A percentile compares a stretch with the other conserved stretches of the same genome.
Conservation (phyloP, 2,888 invertebrate genomes). For the Sipha maydis region DNA sequence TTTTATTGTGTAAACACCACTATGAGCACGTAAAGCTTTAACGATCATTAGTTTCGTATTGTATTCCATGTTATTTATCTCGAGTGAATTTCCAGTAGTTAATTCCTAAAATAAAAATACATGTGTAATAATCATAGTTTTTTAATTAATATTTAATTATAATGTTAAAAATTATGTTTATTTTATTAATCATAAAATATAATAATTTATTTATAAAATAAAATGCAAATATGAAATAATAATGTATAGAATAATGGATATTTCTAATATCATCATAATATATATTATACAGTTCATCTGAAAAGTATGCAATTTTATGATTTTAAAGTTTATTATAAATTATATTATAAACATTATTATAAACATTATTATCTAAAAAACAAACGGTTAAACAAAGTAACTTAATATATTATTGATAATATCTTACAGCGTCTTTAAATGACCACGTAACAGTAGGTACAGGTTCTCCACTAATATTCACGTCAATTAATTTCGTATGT, state of each 20-base stretch:
- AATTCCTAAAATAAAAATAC: slow-evolving; percentile 66
- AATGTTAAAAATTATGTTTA: background rate
- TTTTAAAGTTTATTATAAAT: background rate
- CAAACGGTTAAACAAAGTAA: background rate
- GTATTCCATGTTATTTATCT: slow-evolving; percentile 86
- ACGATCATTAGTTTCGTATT: slow-evolving; percentile 90
- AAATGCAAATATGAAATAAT: too few species aligned
- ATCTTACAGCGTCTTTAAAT: slow-evolving; percentile 74
- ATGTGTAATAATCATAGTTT: background rate
- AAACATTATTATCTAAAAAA: background rate
- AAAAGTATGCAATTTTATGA: background rate
- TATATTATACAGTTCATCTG: background rate
- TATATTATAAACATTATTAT: background rate
- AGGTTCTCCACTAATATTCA: slow-evolving; percentile 93
- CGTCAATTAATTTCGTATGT: slow-evolving; percentile 85
- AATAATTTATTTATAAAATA: too few species aligned
- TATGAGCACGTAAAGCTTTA: slow-evolving; percentile 81
- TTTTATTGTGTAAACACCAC: slow-evolving; percentile 88
- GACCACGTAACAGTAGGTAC: slow-evolving; percentile 92
- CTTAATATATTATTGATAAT: background rate
- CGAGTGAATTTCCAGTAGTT: slow-evolving; percentile 69
- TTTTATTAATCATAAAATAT: too few species aligned
- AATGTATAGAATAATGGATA: too few species aligned
- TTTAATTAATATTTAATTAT: background rate
- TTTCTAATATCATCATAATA: background rate